phyloP scores from a whole-genome alignment of 2,888 invertebrate genomes.

The Yponomeuta cagnagella region DNA sequence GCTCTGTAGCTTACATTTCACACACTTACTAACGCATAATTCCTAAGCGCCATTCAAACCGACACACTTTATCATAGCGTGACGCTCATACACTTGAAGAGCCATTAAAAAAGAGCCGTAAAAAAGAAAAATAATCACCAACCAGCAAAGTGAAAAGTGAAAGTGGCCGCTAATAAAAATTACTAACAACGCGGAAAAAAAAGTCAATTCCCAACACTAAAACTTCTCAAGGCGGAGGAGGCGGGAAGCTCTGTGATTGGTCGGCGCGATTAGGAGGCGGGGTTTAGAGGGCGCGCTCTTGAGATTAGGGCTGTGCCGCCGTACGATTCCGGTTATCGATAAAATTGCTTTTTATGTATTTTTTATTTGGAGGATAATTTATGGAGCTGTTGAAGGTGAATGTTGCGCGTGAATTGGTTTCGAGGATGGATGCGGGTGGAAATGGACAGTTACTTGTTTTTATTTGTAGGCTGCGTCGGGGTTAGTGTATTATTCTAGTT shows the following conservation, averaged over 20 bases:
- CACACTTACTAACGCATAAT: background rate
- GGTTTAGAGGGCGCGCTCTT: conserved; percentile 41
- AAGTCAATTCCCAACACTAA: conserved; percentile 66
- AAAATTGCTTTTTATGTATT: conserved; percentile 51
- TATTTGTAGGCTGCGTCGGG: background rate
- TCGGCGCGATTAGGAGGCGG: conserved; percentile 44
- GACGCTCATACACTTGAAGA: conserved; percentile 43
- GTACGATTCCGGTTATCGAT: conserved; percentile 53
- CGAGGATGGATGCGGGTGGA: conserved; percentile 28
- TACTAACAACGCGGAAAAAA: conserved; percentile 39
- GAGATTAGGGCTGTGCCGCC: conserved; percentile 52
- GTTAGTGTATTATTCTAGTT: background rate
- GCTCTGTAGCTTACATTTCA: background rate
- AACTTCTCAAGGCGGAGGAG: conserved; percentile 47
- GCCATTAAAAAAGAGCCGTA: conserved; percentile 29
- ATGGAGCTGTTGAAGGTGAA: conserved; percentile 52
- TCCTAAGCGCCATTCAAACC: background rate
- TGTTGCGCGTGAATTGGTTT: conserved; percentile 37
- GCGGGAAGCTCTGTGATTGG: conserved; percentile 45
- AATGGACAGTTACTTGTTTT: conserved; percentile 17
- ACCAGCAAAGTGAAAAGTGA: conserved; percentile 39
- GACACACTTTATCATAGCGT: conserved; percentile 39
- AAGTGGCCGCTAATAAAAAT: conserved; percentile 36
- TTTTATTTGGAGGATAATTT: conserved; percentile 54
- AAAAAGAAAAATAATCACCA: conserved; percentile 29